Percentiles rank a stretch among this genome's conserved stretches.
Conservation (phyloP, 1,140 invertebrate genomes). For the Myzus persicae region DNA sequence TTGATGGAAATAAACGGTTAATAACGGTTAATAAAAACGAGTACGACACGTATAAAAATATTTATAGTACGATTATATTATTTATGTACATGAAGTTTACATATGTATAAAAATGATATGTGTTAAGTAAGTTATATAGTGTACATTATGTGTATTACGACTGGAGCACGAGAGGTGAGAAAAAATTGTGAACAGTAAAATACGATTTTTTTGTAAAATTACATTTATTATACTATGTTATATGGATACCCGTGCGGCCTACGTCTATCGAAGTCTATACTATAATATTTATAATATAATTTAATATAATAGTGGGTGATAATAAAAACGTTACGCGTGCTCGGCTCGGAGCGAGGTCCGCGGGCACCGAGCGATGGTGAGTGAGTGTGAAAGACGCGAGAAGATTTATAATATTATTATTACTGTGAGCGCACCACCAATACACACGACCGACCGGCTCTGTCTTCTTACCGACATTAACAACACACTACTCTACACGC, state of each 20-base stretch:
- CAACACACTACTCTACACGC: conserved; percentile 4
- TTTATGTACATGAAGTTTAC: not conserved
- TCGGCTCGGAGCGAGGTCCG: not conserved
- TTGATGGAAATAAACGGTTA: not conserved
- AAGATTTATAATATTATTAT: conserved; percentile 19
- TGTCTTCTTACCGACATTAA: conserved; percentile 56
- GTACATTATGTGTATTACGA: not conserved
- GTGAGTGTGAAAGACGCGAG: conserved; percentile 10
- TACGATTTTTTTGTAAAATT: not conserved
- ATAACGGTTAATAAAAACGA: too few species aligned
- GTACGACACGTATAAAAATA: not conserved
- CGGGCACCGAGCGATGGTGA: not conserved
- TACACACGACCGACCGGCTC: conserved; percentile 56
- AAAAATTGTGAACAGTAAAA: not conserved
- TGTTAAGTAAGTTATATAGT: too few species aligned
- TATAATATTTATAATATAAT: too few species aligned
- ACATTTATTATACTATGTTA: not conserved
- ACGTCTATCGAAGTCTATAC: too few species aligned
- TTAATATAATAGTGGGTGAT: not conserved
- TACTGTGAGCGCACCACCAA: not conserved
- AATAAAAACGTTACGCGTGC: not conserved
- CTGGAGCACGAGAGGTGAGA: not conserved
- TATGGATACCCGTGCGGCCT: not conserved
- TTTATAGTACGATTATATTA: not conserved
- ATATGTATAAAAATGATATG: too few species aligned